Evolutionary conservation across 2,113 vertebrate species (phyloP).

Genomic region (Peucedramus taeniatus): DNA sequence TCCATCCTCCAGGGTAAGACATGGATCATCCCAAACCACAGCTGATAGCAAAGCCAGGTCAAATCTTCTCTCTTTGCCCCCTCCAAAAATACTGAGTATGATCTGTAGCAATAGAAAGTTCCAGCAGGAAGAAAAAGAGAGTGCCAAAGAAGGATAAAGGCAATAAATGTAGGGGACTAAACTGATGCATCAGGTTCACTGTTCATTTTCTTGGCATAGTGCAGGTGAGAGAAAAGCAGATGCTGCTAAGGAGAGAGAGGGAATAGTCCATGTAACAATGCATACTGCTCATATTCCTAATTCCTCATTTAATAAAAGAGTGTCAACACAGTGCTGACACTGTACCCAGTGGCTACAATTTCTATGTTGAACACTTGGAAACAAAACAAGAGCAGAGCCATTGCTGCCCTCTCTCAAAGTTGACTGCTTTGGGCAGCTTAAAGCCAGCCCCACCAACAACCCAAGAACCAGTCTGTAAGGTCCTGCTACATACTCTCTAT

Average conservation of each 20-base stretch:
- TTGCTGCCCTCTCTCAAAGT: not conserved
- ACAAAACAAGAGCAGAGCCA: not conserved
- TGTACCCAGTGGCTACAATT: not conserved
- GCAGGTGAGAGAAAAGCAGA: not conserved
- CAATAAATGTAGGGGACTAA: fast-evolving
- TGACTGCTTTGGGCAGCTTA: not conserved
- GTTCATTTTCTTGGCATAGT: not conserved
- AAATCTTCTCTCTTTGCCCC: not conserved
- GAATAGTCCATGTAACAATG: not conserved
- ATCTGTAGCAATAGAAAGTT: not conserved
- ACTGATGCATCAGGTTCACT: not conserved
- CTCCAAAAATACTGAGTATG: not conserved
- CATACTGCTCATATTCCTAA: not conserved
- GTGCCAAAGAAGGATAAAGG: not conserved
- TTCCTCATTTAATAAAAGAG: not conserved
- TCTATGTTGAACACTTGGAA: not conserved
- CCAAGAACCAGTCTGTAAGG: not conserved
- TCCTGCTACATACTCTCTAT: not conserved
- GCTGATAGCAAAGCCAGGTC: not conserved
- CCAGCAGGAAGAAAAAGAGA: not conserved
- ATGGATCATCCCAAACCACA: not conserved
- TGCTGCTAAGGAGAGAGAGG: not conserved
- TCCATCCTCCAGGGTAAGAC: not conserved
- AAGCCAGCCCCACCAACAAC: not conserved
- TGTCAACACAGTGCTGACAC: not conserved